Percentiles rank a stretch among this genome's conserved stretches.
Evolutionary conservation across 2,797 vertebrate species (phyloP).

Genomic region (Mormyrops attenuatus): DNA sequence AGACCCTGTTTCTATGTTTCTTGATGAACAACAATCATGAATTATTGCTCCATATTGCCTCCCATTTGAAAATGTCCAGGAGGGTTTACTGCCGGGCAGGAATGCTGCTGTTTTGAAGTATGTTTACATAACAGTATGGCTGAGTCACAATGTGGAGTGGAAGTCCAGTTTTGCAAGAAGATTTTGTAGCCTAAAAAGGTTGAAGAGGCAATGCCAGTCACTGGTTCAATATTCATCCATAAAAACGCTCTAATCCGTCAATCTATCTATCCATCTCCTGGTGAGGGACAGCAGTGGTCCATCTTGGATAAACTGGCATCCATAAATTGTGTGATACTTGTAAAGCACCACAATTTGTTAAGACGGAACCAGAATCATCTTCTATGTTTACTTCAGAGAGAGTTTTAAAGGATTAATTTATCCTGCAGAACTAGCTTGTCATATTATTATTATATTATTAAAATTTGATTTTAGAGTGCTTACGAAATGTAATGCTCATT

Average conservation of each 20-base stretch:
- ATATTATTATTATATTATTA: background rate
- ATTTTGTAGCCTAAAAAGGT: background rate
- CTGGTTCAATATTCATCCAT: background rate
- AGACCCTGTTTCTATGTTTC: background rate
- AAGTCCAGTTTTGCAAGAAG: background rate
- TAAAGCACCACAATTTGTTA: background rate
- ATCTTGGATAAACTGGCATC: background rate
- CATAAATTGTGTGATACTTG: background rate
- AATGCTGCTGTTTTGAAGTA: background rate
- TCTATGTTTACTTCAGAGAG: background rate
- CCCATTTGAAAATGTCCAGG: background rate
- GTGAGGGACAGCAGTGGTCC: background rate
- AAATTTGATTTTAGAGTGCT: background rate
- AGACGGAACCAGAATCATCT: background rate
- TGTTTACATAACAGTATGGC: background rate
- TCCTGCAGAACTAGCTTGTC: background rate
- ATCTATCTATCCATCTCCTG: background rate
- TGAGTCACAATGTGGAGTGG: background rate
- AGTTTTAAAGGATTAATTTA: conserved; percentile 6
- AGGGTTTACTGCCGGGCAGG: background rate
- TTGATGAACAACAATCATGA: background rate
- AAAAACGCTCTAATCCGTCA: background rate
- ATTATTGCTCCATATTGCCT: background rate
- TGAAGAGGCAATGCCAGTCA: background rate
- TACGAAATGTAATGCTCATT: conserved; percentile 4